Evolutionary conservation across 2,888 invertebrate genomes (phyloP), one percentile per base, ranked within the genome.

Genomic region (Azorinus chamasolen): DNA sequence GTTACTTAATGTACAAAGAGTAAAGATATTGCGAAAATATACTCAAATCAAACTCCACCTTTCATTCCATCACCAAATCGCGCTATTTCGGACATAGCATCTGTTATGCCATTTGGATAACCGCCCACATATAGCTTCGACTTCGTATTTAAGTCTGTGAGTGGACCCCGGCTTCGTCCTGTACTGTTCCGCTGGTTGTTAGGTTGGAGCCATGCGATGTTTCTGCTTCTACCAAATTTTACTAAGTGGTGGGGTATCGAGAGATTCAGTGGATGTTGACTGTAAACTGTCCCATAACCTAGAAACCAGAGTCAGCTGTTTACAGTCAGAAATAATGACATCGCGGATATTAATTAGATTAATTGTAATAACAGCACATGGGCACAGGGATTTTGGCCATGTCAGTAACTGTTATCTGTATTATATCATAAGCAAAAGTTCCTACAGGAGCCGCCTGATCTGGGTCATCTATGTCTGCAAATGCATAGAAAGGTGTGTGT

Each of bases 41-140:
- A n/a, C n/a, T n/a, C n/a, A n/a, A n/a, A n/a, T n/a, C n/a, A n/a
- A n/a, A n/a, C n/a, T n/a, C n/a, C n/a, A 77, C 77, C 77, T 46
- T 51, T 68, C 2, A 78, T 50, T 20, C 72, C 77, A 50, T 69
- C 50, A 16, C 39, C 50, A 48, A 72, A 63, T 16, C 14, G 3
- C 16, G 54, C 46, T 3, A 25, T 43, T 27, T 22, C 6, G n/a
- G 63, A 43, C 14, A 71, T 4, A 2, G 43, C 10, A 18, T 12
- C 50, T n/a, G 43, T 43, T 10, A 39, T 50, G 18, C 24, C 37
- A 16, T 18, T 20, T 18, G 68, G 68, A n/a, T 50, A 14, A 14
- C 64, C 66, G 10, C 77, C 77, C n/a, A 78, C 54, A 45, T 64
- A 78, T 12, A 78, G 24, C 41, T 51, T 27, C 8, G 66, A 45